Evolutionary conservation across 1,140 invertebrate species (phyloP).

Genomic region (Holotrichia oblita): DNA sequence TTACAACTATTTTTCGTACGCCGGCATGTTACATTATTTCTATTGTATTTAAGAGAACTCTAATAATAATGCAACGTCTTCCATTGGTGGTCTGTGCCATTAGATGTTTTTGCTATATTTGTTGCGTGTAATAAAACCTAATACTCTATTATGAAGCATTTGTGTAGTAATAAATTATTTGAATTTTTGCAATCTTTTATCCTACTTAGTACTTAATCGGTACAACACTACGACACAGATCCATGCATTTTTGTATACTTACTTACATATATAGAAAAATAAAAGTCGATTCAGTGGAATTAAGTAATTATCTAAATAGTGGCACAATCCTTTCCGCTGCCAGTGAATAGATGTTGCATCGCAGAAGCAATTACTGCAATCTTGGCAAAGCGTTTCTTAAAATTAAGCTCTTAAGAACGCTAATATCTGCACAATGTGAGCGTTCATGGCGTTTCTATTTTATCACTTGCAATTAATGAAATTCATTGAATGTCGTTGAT

Average conservation of each 20-base stretch:
- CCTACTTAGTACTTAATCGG: background rate
- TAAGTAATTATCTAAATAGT: slow-evolving; percentile 25
- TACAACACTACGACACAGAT: background rate
- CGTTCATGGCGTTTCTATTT: background rate
- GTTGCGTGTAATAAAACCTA: background rate
- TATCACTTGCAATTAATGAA: slow-evolving; percentile 1
- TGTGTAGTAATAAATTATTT: background rate
- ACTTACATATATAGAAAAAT: background rate
- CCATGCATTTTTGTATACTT: background rate
- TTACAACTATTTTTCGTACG: no score
- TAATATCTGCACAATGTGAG: background rate
- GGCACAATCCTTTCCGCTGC: background rate
- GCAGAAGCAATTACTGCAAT: background rate
- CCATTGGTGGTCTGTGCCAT: no score
- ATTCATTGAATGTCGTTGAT: background rate
- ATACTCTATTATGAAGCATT: background rate
- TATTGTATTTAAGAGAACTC: no score
- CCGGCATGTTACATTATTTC: no score
- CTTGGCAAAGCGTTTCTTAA: slow-evolving; percentile 19
- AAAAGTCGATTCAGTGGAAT: no score
- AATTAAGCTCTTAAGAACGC: slow-evolving; percentile 19
- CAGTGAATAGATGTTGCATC: background rate
- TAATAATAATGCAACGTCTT: no score
- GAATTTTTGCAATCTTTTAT: slow-evolving; percentile 10
- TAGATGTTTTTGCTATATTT: background rate